phyloP scores from a whole-genome alignment of 2,888 invertebrate species.

The Drosophila recens region DNA sequence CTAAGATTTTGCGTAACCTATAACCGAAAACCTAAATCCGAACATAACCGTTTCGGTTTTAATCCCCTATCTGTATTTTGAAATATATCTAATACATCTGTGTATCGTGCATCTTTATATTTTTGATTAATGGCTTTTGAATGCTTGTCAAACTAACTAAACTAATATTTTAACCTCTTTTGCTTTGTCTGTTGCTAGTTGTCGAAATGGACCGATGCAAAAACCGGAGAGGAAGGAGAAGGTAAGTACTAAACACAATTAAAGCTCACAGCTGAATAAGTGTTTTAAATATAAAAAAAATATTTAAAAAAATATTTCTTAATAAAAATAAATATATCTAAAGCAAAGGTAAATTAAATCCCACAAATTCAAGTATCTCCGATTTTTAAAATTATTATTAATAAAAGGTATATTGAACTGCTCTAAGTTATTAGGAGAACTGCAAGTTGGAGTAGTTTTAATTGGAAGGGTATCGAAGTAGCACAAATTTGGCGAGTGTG shows the following conservation, averaged over 20 bases:
- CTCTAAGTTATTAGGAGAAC: not conserved
- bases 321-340: too few relatives aligned
- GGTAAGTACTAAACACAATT: constrained; percentile 61
- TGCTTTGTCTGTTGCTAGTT: constrained; percentile 86
- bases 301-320: too few relatives aligned
- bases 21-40: too few relatives aligned
- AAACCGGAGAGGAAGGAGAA: constrained; percentile 80
- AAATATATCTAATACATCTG: too few relatives aligned
- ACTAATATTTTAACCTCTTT: constrained; percentile 38
- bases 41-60: too few relatives aligned
- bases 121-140: not conserved
- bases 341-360: too few relatives aligned
- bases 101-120: not conserved
- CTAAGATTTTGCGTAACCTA: too few relatives aligned
- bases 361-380: not conserved
- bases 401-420: not conserved
- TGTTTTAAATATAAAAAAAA: too few relatives aligned
- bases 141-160: constrained; percentile 19
- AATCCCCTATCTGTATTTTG: too few relatives aligned
- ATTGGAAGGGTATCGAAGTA: not conserved
- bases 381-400: not conserved
- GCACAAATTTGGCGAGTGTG: constrained; percentile 26
- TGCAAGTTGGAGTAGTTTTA: not conserved
- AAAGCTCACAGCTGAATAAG: too few relatives aligned
- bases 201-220: constrained; percentile 90